These are phyloP conservation scores for Gymnoscopelus braueri DNA, from an alignment of 2,797 vertebrate species.

Conservation along the genomic window DNA sequence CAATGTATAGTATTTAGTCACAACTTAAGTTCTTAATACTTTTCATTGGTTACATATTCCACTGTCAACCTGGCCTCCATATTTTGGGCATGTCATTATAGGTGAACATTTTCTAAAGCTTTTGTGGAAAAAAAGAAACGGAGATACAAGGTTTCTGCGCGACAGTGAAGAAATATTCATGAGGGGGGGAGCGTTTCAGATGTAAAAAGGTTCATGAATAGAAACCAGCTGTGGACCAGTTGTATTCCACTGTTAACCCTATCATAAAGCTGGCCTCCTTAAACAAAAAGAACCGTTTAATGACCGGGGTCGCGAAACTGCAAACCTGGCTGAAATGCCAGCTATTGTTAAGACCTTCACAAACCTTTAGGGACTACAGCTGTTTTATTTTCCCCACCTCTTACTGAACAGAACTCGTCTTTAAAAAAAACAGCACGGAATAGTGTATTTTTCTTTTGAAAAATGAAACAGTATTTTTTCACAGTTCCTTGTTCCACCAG, in stretches of 20 bases:
- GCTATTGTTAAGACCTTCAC: constrained; percentile 43
- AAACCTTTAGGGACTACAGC: constrained; percentile 50
- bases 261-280: constrained; percentile 52
- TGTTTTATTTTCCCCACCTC: constrained; percentile 35
- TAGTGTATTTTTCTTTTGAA: constrained; percentile 74
- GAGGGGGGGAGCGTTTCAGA: constrained; percentile 31
- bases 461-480: constrained; percentile 74
- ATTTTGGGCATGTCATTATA: no score
- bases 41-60: no score
- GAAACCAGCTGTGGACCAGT: constrained; percentile 63
- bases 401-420: constrained; percentile 52
- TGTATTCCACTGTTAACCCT: constrained; percentile 65
- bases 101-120: no score
- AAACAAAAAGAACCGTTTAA: constrained; percentile 64
- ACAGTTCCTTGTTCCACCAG: constrained; percentile 70
- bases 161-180: constrained; percentile 42
- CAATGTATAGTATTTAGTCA: no score
- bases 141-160: no score
- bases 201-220: constrained; percentile 39
- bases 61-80: no score
- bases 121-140: no score
- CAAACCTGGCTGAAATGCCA: constrained; percentile 35
- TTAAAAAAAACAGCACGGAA: constrained; percentile 54
- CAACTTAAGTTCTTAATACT: no score
- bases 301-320: constrained; percentile 42